phyloP scores from a whole-genome alignment of 2,888 invertebrate species.

The Eupeodes latifasciatus region DNA sequence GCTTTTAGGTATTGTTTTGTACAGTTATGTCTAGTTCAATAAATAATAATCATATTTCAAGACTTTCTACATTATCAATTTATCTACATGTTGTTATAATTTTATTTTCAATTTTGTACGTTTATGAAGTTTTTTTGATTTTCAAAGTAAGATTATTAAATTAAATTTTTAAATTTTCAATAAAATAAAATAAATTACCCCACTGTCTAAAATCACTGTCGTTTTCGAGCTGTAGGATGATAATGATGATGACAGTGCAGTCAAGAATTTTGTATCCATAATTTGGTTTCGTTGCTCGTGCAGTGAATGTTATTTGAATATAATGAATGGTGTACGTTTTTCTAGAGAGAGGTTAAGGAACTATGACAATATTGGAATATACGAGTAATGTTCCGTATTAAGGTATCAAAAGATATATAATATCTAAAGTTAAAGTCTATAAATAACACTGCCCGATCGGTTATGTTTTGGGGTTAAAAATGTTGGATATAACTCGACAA shows the following conservation, averaged over 20 bases:
- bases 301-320: slow-evolving; percentile 61
- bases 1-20: too few relatives aligned
- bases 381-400: slow-evolving; percentile 4
- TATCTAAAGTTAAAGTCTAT: neutral
- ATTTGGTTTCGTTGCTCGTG: slow-evolving; percentile 66
- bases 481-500: too few relatives aligned
- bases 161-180: neutral
- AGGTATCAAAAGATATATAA: neutral
- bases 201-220: neutral
- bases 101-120: too few relatives aligned
- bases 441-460: neutral
- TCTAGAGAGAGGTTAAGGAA: slow-evolving; percentile 58
- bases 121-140: neutral
- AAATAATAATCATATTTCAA: too few relatives aligned
- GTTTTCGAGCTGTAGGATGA: slow-evolving; percentile 12
- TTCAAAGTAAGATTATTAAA: neutral
- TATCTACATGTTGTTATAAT: too few relatives aligned
- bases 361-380: slow-evolving; percentile 22
- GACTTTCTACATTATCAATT: too few relatives aligned
- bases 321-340: slow-evolving; percentile 34
- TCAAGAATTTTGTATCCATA: slow-evolving; percentile 70
- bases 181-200: neutral
- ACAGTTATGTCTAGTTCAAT: too few relatives aligned
- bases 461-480: too few relatives aligned
- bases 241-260: slow-evolving; percentile 59